phyloP scores from a whole-genome alignment of 1,140 invertebrate genomes.

The Drosophila quadrilineata region DNA sequence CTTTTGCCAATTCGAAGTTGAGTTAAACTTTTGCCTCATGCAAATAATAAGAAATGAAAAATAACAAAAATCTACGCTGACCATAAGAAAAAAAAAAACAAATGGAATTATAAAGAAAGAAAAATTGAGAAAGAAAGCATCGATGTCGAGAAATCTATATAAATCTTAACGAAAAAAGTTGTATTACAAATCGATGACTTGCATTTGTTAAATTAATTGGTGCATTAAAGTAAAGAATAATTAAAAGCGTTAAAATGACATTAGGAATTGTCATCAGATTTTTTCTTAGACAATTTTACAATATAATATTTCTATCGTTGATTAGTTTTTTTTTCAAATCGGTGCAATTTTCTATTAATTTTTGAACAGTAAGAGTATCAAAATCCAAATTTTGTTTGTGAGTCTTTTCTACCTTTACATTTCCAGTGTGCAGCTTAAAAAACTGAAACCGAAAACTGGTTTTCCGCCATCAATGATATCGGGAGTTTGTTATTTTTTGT shows the following conservation, averaged over 20 bases:
- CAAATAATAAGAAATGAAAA: constrained; percentile 29
- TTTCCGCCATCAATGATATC: constrained; percentile 65
- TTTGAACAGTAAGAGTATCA: constrained; percentile 2
- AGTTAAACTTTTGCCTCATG: constrained; percentile 44
- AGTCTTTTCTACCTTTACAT: constrained; percentile 51
- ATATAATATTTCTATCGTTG: too few relatives aligned
- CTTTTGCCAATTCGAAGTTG: constrained; percentile 24
- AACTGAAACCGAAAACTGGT: constrained; percentile 52
- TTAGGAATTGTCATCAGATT: too few relatives aligned
- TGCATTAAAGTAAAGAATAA: too few relatives aligned
- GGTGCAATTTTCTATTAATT: not conserved
- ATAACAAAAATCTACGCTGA: constrained; percentile 16
- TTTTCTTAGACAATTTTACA: too few relatives aligned
- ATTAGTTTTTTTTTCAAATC: not conserved
- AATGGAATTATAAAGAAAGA: not conserved
- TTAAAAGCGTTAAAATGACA: too few relatives aligned
- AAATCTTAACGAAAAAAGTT: constrained; percentile 2
- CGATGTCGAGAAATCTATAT: constrained; percentile 7
- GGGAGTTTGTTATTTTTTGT: too few relatives aligned
- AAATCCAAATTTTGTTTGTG: constrained; percentile 35
- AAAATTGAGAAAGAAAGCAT: constrained; percentile 16
- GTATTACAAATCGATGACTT: constrained; percentile 9
- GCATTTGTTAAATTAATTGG: constrained; percentile 13
- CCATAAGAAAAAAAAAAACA: not conserved
- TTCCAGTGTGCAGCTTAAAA: constrained; percentile 58